phyloP scores from a whole-genome alignment of 2,113 vertebrate species.

The Halichoeres trimaculatus region DNA sequence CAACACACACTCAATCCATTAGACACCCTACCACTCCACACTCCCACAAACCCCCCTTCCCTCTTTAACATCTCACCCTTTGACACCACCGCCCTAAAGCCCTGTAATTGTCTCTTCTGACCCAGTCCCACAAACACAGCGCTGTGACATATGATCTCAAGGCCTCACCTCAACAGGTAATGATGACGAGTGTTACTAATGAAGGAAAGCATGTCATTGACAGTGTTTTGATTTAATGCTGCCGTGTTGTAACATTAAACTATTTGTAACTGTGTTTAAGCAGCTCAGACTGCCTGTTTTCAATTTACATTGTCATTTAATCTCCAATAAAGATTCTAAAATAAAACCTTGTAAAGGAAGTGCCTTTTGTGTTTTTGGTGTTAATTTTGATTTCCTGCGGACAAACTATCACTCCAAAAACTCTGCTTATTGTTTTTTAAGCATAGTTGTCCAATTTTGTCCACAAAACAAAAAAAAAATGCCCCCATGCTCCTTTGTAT shows the following conservation, averaged over 20 bases:
- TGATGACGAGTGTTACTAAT: conserved; percentile 45
- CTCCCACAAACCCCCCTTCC: background rate
- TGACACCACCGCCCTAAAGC: conserved; percentile 65
- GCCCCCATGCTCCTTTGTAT: no score
- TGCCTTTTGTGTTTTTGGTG: no score
- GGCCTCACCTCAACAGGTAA: conserved; percentile 54
- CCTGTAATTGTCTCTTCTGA: conserved; percentile 68
- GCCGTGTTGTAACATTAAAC: conserved; percentile 18
- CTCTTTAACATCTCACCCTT: conserved; percentile 58
- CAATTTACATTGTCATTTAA: background rate
- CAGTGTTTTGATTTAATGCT: conserved; percentile 25
- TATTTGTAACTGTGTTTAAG: background rate
- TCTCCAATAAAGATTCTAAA: no score
- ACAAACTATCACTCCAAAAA: no score
- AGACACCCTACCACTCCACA: conserved; percentile 29
- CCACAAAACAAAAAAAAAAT: no score
- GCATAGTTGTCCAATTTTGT: no score
- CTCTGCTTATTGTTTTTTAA: no score
- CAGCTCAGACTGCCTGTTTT: background rate
- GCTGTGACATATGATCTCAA: conserved; percentile 52
- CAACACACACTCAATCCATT: conserved; percentile 62
- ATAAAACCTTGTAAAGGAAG: no score
- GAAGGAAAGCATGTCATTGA: conserved; percentile 33
- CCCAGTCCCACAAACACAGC: conserved; percentile 58
- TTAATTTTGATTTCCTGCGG: no score